A percentile compares a stretch with the other conserved stretches of the same genome.
Evolutionary conservation across 1,140 invertebrate species (phyloP).

Genomic region (Drosophila tsacasi): DNA sequence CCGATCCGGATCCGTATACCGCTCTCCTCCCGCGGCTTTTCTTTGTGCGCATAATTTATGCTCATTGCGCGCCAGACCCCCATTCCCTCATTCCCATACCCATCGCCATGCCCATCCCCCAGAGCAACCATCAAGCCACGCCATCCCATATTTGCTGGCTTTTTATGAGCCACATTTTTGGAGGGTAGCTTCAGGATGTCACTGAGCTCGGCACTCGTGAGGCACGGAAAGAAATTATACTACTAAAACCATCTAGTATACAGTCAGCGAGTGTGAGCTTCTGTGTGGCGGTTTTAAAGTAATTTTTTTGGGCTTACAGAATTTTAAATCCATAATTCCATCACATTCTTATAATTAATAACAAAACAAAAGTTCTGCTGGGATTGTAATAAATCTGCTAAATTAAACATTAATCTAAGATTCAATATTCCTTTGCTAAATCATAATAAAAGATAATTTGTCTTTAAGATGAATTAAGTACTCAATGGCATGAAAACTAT

Average conservation of each 20-base stretch:
- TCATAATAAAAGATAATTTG: neutral
- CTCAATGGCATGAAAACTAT: neutral
- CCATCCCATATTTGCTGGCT: conserved; percentile 38
- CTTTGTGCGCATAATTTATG: conserved; percentile 77
- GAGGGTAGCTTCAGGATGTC: conserved; percentile 30
- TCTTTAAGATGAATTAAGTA: no score
- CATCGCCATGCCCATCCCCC: conserved; percentile 10
- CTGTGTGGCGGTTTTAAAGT: neutral
- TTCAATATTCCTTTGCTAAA: neutral
- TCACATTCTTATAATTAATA: neutral
- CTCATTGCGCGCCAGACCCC: conserved; percentile 62
- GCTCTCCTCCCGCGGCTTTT: conserved; percentile 15
- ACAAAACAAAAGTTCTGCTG: neutral
- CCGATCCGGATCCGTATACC: neutral
- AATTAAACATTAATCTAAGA: neutral
- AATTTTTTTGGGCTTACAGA: neutral
- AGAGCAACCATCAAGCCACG: conserved; percentile 23
- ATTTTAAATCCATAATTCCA: neutral
- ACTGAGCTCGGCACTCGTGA: conserved; percentile 15
- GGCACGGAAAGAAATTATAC: conserved; percentile 20
- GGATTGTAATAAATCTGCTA: neutral
- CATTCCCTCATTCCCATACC: conserved; percentile 9
- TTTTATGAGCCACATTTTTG: conserved; percentile 48
- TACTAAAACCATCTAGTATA: conserved; percentile 10
- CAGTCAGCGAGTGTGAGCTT: neutral